Percentiles rank a stretch among this genome's conserved stretches.
These are phyloP conservation scores for Lasaia peninsularis DNA, from an alignment of 1,140 invertebrate species.

Conservation along the genomic window DNA sequence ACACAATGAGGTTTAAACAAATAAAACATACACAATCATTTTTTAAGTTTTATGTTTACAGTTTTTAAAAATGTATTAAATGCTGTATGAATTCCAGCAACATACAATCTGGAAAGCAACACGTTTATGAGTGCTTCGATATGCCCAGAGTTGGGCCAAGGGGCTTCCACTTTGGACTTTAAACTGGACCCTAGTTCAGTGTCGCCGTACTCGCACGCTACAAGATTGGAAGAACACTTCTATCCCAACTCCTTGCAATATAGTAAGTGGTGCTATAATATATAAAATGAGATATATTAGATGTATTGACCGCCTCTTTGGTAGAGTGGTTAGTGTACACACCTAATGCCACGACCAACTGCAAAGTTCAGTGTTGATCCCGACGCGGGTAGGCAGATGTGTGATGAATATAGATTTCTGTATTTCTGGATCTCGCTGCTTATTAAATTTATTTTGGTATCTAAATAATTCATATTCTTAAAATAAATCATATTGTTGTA, in stretches of 20 bases:
- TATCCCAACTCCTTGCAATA: slow-evolving; percentile 89
- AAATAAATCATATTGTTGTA: no score
- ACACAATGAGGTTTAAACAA: no score
- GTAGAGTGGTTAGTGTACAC: no score
- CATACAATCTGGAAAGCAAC: slow-evolving; percentile 48
- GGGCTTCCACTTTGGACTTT: slow-evolving; percentile 40
- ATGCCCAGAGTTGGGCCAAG: slow-evolving; percentile 34
- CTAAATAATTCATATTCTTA: no score
- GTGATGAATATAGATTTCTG: no score
- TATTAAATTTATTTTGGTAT: no score
- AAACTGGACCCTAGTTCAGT: slow-evolving; percentile 51
- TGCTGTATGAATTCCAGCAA: slow-evolving; percentile 37
- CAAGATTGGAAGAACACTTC: slow-evolving; percentile 85
- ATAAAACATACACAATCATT: neutral
- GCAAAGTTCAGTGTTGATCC: no score
- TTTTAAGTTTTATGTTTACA: no score
- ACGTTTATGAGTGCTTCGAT: slow-evolving; percentile 52
- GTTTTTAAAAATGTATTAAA: neutral
- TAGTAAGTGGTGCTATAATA: slow-evolving; percentile 74
- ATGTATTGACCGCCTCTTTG: no score
- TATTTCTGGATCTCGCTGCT: no score
- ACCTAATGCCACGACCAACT: no score
- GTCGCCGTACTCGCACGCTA: slow-evolving; percentile 66
- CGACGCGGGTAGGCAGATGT: no score
- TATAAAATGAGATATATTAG: neutral